phyloP scores from a whole-genome alignment of 2,113 vertebrate genomes.

The Hippocampus abdominalis region DNA sequence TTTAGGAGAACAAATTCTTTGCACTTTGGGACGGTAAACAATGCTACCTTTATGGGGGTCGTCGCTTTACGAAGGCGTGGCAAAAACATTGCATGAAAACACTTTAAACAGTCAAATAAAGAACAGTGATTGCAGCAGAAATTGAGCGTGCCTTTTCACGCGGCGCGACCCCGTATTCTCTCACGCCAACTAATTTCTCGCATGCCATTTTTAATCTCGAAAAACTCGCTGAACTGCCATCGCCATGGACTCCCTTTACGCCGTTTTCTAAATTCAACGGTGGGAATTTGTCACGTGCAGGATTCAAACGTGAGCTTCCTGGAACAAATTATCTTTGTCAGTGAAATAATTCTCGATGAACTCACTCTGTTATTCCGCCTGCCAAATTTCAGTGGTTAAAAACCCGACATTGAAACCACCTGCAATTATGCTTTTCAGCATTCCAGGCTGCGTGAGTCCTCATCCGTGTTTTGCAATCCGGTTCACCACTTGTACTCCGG shows the following conservation, averaged over 20 bases:
- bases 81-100: no score
- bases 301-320: background rate
- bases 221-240: background rate
- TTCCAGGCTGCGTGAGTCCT: constrained; percentile 37
- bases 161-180: no score
- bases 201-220: no score
- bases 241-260: no score
- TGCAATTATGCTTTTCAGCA: constrained; percentile 38
- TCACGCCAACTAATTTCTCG: no score
- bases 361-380: background rate
- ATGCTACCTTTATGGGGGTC: no score
- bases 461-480: constrained; percentile 21
- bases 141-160: no score
- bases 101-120: no score
- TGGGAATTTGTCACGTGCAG: background rate
- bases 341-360: background rate
- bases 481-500: constrained; percentile 58
- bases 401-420: constrained; percentile 10
- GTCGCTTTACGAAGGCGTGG: no score
- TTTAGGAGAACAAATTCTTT: no score
- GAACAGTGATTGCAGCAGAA: no score
- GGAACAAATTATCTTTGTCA: background rate
- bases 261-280: background rate
- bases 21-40: no score
- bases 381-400: constrained; percentile 8